Base-by-base conservation (phyloP, 2,888 invertebrate genomes). In the Ectemnius lituratus region DNA sequence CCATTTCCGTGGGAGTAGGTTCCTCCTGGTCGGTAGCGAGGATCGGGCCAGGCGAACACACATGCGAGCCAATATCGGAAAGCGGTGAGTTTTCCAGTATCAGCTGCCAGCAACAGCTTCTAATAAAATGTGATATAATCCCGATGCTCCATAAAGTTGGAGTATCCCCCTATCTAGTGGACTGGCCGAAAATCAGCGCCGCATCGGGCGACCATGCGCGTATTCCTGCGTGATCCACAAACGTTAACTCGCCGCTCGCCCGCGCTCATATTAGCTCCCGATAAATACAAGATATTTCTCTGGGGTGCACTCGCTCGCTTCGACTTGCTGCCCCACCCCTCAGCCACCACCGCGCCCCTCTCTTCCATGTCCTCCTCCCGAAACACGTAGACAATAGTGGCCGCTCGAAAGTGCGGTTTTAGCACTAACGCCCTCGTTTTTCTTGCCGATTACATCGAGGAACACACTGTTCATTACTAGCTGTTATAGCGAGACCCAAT, bases 121-220 rank as follows among this genome's bases (percentile, higher is more conserved):
- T 77, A 77, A 75, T 81, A 76, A 81, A 81, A 71, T 73, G 67
- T 69, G 69, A 77, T 79, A 73, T 76, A 79, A 81, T 79, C 70
- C 70, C 65, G 58, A 73, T 79, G 72, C 61, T 18, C 62, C 70
- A 62, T 74, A 78, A 75, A 77, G 58, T 69, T 73, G 58, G 52
- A 45, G 65, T 37, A 37, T 37, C 37, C 62, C 18, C 56, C 52
- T 73, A 73, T 57, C 63, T 70, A 37, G 23, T 52, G 45, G 59
- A 11, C 45, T 56, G 60, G 16, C 23, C 47, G 28, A 47, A 72
- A 75, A 73, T 68, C 75, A 70, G 70, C 62, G 45, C 47, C 4
- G 37, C 37, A 37, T 0, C 11, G 5, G 14, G 13, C 58, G 27
- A 18, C 49, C 6, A 47, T 47, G 11, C n/a, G 46, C 16, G 64